A percentile compares a stretch with the other conserved stretches of the same genome.
phyloP scores from a whole-genome alignment of 2,797 vertebrate genomes.

The Pempheris klunzingeri region DNA sequence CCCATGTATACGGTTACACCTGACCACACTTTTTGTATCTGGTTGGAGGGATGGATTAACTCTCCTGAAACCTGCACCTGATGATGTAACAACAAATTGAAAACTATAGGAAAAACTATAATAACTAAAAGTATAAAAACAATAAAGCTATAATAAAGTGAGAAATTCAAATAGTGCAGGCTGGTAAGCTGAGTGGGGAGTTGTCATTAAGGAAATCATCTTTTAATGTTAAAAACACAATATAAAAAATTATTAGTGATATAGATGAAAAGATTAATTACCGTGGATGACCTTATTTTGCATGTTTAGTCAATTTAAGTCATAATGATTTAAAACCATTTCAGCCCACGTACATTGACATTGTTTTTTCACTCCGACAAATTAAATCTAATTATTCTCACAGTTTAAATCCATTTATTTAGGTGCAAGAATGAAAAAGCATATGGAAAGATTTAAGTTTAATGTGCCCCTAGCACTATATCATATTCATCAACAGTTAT shows the following conservation, averaged over 20 bases:
- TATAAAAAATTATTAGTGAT: neutral
- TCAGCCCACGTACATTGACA: neutral
- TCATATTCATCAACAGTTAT: conserved; percentile 14
- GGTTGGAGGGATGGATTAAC: neutral
- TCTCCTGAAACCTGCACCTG: neutral
- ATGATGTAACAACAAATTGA: neutral
- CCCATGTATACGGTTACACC: neutral
- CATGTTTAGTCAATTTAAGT: neutral
- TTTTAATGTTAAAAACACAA: neutral
- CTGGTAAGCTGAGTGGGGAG: neutral
- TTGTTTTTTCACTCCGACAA: neutral
- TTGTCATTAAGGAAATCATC: neutral
- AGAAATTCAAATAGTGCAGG: neutral
- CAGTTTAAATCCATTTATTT: conserved; percentile 11
- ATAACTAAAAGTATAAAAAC: no score
- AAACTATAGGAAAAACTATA: no score
- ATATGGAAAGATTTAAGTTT: conserved; percentile 20
- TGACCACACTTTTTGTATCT: neutral
- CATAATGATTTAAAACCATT: neutral
- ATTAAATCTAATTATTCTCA: neutral
- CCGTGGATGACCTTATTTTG: neutral
- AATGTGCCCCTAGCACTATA: conserved; percentile 12
- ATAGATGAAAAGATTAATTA: neutral
- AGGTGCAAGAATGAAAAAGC: conserved; percentile 10
- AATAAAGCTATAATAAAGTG: no score